These are phyloP conservation scores for Spea multiplicata DNA, from an alignment of 2,113 vertebrate species.

Conservation along the genomic window DNA sequence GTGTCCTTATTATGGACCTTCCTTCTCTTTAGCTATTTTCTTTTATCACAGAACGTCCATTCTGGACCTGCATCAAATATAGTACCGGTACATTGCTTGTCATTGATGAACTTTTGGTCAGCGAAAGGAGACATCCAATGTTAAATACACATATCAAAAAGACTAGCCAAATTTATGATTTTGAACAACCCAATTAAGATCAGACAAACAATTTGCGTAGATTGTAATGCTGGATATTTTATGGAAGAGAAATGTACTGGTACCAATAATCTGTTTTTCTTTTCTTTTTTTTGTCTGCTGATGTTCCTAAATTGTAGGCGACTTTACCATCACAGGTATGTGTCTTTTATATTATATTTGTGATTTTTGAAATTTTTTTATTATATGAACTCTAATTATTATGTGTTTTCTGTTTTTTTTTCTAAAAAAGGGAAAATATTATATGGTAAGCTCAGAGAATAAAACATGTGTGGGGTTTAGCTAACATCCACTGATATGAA, in stretches of 20 bases:
- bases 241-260: slow-evolving; percentile 1
- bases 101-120: no score
- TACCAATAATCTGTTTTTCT: slow-evolving; percentile 38
- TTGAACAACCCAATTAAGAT: no score
- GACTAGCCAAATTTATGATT: no score
- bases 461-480: background rate
- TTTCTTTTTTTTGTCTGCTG: slow-evolving; percentile 55
- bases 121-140: no score
- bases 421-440: slow-evolving; percentile 68
- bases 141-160: no score
- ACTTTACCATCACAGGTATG: slow-evolving; percentile 80
- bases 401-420: slow-evolving; percentile 57
- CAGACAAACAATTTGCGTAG: no score
- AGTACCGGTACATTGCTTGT: no score
- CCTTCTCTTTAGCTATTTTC: no score
- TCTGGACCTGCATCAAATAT: no score
- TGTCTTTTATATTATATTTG: slow-evolving; percentile 47
- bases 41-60: no score
- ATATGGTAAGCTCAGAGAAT: slow-evolving; percentile 65
- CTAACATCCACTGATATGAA: slow-evolving; percentile 26
- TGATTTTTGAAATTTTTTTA: background rate
- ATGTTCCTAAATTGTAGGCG: slow-evolving; percentile 62
- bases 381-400: slow-evolving; percentile 17
- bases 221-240: background rate
- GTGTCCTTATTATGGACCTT: no score